These are phyloP conservation scores for Drosophila yakuba DNA, from an alignment of 1,140 invertebrate species.

Conservation along the genomic window DNA sequence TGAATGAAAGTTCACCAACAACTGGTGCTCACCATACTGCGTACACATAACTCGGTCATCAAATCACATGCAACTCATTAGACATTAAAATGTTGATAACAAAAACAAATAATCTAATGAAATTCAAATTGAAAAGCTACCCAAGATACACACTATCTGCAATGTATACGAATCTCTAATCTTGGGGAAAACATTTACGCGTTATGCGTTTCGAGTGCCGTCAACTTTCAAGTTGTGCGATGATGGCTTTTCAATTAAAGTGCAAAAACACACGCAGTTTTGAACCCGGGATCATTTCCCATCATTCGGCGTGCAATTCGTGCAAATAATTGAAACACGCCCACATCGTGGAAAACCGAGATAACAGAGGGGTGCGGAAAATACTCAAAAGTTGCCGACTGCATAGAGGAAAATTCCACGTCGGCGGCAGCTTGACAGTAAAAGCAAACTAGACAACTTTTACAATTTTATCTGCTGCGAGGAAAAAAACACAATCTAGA, in stretches of 20 bases:
- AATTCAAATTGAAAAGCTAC: constrained; percentile 15
- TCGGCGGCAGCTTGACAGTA: constrained; percentile 44
- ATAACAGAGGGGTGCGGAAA: constrained; percentile 9
- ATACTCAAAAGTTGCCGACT: constrained; percentile 52
- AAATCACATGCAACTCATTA: constrained; percentile 56
- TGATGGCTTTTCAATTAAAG: constrained; percentile 69
- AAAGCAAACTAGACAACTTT: constrained; percentile 49
- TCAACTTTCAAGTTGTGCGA: constrained; percentile 24
- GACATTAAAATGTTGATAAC: constrained; percentile 36
- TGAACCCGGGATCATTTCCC: not conserved
- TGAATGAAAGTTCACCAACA: not conserved
- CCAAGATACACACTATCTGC: constrained; percentile 6
- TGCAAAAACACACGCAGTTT: constrained; percentile 47
- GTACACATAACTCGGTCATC: constrained; percentile 14
- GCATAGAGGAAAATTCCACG: constrained; percentile 31
- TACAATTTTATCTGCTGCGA: constrained; percentile 43
- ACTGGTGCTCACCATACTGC: not conserved
- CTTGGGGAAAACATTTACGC: constrained; percentile 26
- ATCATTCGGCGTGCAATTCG: constrained; percentile 40
- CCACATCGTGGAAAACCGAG: constrained; percentile 44
- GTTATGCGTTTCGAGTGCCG: constrained; percentile 14
- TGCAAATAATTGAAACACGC: constrained; percentile 78
- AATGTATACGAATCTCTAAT: constrained; percentile 37
- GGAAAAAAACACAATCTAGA: constrained; percentile 16
- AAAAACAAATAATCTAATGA: constrained; percentile 32